Base-by-base conservation (phyloP, 2,113 vertebrate genomes). In the Amia ocellicauda region DNA sequence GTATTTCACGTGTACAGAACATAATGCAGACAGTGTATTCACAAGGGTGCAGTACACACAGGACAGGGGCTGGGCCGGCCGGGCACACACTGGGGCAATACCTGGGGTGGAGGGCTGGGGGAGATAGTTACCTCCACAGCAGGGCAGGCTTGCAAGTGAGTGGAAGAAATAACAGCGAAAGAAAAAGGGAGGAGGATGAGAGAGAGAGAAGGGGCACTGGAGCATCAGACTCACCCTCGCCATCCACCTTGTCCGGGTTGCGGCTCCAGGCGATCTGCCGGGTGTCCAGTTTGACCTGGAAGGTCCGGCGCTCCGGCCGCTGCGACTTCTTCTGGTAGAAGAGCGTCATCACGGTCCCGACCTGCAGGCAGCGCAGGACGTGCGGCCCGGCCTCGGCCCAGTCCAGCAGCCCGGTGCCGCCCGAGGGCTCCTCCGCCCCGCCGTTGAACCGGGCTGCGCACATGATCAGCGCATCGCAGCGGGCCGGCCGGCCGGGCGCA, bases 271-370 rank as follows among this genome's bases (percentile, higher is more conserved):
- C 77, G 49, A 93, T 80, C 79, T 93, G 90, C 4, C 91, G 54
- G 0, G 76, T 91, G 66, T 91, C 89, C 70, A 85, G 67, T 60
- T 73, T 83, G 24, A 93, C 80, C 78, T 91, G 91, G 83, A 94
- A 92, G 2, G 88, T 93, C 57, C 90, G 90, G 36, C 91, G 80
- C 80, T 93, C 92, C 0, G 92, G 92, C 53, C 89, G 70, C 80
- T 93, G 92, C 0, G 91, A 92, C 59, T 94, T 93, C 74, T 93
- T 93, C 82, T 91, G 91, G 68, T 92, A 91, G 82, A 91, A 94
- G 23, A 93, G 31, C 4, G 91, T 93, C 83, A 94, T 87, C 22
- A 91, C 88, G 0, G 91, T 89, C 42, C 91, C 91, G 63, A 84
- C 80, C 78, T 91, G 91, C 77, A 94, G 78, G 78, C 86, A 85